A percentile compares a stretch with the other conserved stretches of the same genome.
Conservation (phyloP, 2,113 vertebrate genomes). For the Brachyhypopomus occidentalis region DNA sequence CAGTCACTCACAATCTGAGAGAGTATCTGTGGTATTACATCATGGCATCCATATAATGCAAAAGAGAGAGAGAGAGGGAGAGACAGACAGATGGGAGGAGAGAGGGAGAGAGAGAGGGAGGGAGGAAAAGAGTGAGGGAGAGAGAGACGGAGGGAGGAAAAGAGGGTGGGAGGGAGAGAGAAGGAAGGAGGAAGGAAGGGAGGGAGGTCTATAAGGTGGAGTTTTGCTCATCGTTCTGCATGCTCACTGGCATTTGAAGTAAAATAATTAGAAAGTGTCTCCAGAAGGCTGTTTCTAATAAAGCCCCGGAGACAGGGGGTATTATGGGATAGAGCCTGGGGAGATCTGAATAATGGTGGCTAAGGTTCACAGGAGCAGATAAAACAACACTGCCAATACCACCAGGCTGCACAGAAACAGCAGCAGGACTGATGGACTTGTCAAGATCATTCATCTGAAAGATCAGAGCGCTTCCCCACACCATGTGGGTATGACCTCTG, state of each 20-base stretch:
- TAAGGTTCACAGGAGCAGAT: conserved; percentile 39
- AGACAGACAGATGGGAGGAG: neutral
- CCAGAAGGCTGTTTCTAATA: conserved; percentile 45
- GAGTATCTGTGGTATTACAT: neutral
- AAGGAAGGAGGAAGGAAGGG: neutral
- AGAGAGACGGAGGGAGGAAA: neutral
- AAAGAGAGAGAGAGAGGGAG: neutral
- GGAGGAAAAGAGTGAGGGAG: neutral
- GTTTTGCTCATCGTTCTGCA: conserved; percentile 48
- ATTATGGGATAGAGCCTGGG: conserved; percentile 53
- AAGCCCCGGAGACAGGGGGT: conserved; percentile 39
- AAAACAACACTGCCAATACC: conserved; percentile 30
- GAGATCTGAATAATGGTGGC: conserved; percentile 53
- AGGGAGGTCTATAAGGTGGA: conserved; percentile 19
- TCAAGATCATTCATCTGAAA: conserved; percentile 38
- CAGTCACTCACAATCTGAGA: neutral
- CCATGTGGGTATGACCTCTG: conserved; percentile 3
- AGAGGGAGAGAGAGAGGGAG: neutral
- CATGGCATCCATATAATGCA: too few species aligned
- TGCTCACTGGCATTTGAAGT: conserved; percentile 51
- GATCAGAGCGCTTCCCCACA: neutral
- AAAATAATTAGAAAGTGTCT: conserved; percentile 56
- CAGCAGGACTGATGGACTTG: conserved; percentile 46
- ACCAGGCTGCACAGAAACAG: conserved; percentile 33
- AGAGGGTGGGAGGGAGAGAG: neutral